These are phyloP conservation scores for Eulemur macaco DNA, from an alignment of 2,113 vertebrate genomes.

Conservation along the genomic window DNA sequence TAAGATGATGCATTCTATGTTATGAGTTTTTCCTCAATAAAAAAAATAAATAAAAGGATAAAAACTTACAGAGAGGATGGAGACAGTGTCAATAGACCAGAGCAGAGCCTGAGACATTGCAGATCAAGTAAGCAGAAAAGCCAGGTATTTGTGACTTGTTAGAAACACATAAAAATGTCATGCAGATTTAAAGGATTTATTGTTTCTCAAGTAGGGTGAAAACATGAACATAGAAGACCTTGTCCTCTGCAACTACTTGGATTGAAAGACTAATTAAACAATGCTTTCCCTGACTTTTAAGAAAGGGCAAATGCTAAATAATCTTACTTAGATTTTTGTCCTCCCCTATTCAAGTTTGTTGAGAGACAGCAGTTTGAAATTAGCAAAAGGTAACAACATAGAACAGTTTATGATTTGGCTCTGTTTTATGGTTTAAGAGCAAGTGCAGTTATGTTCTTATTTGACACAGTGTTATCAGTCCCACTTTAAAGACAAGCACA, in stretches of 20 bases:
- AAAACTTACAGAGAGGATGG: neutral
- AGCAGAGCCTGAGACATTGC: neutral
- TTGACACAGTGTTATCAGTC: neutral
- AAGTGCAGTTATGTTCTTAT: neutral
- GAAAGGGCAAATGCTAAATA: neutral
- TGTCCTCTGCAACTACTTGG: neutral
- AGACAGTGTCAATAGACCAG: neutral
- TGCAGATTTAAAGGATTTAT: neutral
- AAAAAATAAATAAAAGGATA: neutral
- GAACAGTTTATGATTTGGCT: neutral
- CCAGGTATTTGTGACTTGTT: neutral
- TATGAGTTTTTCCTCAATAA: neutral
- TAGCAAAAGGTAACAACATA: neutral
- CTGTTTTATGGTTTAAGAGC: neutral
- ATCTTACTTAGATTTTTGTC: neutral
- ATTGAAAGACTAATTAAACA: constrained; percentile 23
- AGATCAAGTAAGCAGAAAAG: neutral
- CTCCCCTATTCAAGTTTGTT: neutral
- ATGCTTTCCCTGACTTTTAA: neutral
- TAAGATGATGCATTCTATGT: neutral
- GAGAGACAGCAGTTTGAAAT: neutral
- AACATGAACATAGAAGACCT: neutral
- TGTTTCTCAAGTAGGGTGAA: neutral
- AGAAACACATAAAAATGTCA: neutral
- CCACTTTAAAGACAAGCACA: neutral